Percentiles rank a stretch among this genome's conserved stretches.
Conservation (phyloP, 2,888 invertebrate species). For the Panzeria rudis region DNA sequence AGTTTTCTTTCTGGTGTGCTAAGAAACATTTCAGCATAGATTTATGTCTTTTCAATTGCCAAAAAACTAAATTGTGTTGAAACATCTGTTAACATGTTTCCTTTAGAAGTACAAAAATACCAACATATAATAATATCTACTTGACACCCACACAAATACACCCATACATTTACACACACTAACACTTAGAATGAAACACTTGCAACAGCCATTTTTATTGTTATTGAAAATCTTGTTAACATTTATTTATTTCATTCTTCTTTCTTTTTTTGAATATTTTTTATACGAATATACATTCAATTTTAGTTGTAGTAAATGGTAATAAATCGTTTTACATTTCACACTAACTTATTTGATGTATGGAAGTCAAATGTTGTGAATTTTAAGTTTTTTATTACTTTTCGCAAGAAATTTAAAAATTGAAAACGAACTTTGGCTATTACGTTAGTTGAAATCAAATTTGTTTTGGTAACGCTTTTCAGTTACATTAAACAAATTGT, state of each 20-base stretch:
- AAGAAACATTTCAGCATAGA: conserved; percentile 54
- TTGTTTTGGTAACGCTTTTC: background rate
- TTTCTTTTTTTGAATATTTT: conserved; percentile 15
- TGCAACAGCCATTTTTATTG: conserved; percentile 63
- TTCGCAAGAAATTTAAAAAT: conserved; percentile 10
- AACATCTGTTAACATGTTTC: conserved; percentile 73
- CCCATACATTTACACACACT: background rate
- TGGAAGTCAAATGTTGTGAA: conserved; percentile 27
- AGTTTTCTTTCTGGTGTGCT: conserved; percentile 33
- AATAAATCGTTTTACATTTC: conserved; percentile 58
- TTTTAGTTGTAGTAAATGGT: conserved; percentile 46
- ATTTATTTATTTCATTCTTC: conserved; percentile 58
- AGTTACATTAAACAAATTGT: background rate
- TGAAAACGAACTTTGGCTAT: background rate
- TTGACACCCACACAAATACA: conserved; percentile 7
- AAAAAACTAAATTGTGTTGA: conserved; percentile 71
- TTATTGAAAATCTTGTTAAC: conserved; percentile 67
- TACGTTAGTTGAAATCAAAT: background rate
- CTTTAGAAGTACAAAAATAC: conserved; percentile 34
- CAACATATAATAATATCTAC: conserved; percentile 11
- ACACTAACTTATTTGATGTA: conserved; percentile 11
- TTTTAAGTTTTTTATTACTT: conserved; percentile 24
- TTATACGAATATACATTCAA: conserved; percentile 25
- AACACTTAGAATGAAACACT: conserved; percentile 11
- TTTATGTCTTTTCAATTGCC: conserved; percentile 70